These are phyloP conservation scores for Drosophila ustulata DNA, from an alignment of 2,888 invertebrate species.

Conservation along the genomic window DNA sequence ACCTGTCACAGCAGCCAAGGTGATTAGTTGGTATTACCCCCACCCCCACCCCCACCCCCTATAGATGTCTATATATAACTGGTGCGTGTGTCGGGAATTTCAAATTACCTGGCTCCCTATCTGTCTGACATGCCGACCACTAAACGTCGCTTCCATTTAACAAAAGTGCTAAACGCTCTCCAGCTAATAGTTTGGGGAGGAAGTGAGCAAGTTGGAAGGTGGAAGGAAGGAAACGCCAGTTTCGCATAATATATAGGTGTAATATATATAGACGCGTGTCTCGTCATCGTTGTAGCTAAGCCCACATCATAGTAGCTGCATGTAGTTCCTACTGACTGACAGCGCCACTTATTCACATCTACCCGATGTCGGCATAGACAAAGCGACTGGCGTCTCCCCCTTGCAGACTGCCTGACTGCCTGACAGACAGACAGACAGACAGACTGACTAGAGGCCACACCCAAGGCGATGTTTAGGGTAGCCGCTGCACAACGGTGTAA, in stretches of 20 bases:
- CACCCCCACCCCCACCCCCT: background rate
- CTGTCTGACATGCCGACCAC: constrained; percentile 4
- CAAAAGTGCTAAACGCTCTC: constrained; percentile 64
- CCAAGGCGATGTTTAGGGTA: constrained; percentile 34
- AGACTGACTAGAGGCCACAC: constrained; percentile 37
- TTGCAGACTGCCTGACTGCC: constrained; percentile 5
- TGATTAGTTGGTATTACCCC: background rate
- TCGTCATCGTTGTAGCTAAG: constrained; percentile 13
- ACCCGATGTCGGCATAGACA: constrained; percentile 42
- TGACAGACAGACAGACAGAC: constrained; percentile 17
- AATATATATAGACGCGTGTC: constrained; percentile 44
- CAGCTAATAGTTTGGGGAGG: background rate
- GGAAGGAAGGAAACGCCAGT: constrained; percentile 36
- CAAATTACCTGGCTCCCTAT: constrained; percentile 39
- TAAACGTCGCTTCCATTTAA: constrained; percentile 58
- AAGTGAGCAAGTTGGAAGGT: background rate
- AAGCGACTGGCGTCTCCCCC: constrained; percentile 50
- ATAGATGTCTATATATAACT: background rate
- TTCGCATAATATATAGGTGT: constrained; percentile 44
- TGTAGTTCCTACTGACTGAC: constrained; percentile 38
- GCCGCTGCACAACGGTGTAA: constrained; percentile 41
- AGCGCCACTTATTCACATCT: constrained; percentile 61
- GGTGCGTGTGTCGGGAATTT: constrained; percentile 50
- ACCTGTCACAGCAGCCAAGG: constrained; percentile 46
- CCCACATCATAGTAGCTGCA: background rate